A percentile compares a stretch with the other conserved stretches of the same genome.
These are phyloP conservation scores for Dermolepida albohirtum DNA, from an alignment of 2,888 invertebrate species.

Conservation along the genomic window DNA sequence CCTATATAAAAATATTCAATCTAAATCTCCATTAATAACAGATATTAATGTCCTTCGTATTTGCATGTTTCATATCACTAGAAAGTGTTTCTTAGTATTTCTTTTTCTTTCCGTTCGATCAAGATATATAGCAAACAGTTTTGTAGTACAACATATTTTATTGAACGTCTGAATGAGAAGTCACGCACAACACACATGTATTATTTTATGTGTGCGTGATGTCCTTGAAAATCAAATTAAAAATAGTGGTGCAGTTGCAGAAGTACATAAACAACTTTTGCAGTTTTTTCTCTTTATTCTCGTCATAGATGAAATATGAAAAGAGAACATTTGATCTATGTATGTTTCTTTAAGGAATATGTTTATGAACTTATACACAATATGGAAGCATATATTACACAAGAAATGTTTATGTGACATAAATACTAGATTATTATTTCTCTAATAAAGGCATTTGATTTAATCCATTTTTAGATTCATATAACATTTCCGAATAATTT, in stretches of 20 bases:
- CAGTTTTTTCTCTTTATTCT: no score
- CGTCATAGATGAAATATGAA: no score
- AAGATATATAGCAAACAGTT: constrained; percentile 8
- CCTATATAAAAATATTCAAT: neutral
- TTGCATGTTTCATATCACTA: neutral
- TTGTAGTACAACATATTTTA: constrained; percentile 17
- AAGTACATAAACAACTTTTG: neutral
- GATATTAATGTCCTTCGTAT: neutral
- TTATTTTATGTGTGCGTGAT: neutral
- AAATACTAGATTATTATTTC: no score
- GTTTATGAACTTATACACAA: no score
- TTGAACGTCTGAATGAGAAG: neutral
- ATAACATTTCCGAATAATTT: no score
- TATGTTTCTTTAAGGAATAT: no score
- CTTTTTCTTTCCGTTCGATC: constrained; percentile 8
- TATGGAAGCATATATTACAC: no score
- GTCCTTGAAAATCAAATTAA: constrained; percentile 2
- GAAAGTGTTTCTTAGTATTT: neutral
- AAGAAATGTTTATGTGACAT: no score
- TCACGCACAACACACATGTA: neutral
- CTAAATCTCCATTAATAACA: neutral
- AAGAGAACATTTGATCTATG: no score
- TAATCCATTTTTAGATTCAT: no score
- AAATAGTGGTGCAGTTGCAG: neutral
- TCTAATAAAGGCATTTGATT: no score